Evolutionary conservation across 2,113 vertebrate species (phyloP).

Genomic region (Oplegnathus fasciatus): DNA sequence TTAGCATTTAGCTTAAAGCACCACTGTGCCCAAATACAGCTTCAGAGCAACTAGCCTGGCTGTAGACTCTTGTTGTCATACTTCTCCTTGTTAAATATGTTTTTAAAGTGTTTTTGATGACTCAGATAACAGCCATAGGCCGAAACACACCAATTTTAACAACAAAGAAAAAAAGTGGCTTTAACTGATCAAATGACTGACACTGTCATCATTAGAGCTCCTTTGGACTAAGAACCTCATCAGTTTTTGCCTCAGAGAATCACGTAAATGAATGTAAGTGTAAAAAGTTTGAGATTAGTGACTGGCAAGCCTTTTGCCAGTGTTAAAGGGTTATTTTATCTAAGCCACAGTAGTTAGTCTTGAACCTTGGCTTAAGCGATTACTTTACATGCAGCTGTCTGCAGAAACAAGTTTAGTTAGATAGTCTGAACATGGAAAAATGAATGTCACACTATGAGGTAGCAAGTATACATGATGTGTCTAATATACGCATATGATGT

Average conservation of each 20-base stretch:
- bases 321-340: neutral
- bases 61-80: too few relatives aligned
- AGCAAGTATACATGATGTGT: neutral
- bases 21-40: too few relatives aligned
- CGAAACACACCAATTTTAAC: too few relatives aligned
- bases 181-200: too few relatives aligned
- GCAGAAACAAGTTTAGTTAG: neutral
- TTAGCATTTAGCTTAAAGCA: neutral
- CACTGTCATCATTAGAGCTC: too few relatives aligned
- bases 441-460: neutral
- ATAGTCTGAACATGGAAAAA: neutral
- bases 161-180: too few relatives aligned
- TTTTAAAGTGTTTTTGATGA: too few relatives aligned
- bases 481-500: neutral
- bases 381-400: neutral
- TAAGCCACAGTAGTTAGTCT: neutral
- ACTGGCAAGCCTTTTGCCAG: neutral
- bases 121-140: too few relatives aligned
- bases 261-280: neutral
- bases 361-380: too few relatives aligned
- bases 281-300: neutral
- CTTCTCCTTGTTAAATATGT: too few relatives aligned
- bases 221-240: too few relatives aligned
- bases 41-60: too few relatives aligned
- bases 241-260: neutral